Percentiles rank a stretch among this genome's conserved stretches.
These are phyloP conservation scores for Phrynocephalus guinanensis DNA, from an alignment of 2,797 vertebrate species.

Conservation along the genomic window DNA sequence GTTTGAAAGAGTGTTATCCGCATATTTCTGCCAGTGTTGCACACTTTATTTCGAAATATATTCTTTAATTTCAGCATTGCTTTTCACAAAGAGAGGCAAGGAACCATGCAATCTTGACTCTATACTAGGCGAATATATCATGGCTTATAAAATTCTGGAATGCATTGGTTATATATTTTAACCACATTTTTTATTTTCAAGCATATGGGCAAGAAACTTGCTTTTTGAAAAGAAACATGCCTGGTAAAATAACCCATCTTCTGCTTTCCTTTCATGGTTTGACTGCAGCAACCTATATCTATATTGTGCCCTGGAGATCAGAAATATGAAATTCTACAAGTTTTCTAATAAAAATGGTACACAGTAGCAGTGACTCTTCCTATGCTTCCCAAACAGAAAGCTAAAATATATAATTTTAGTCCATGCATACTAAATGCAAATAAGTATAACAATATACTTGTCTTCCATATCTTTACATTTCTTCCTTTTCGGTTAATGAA, in stretches of 20 bases:
- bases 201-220: background rate
- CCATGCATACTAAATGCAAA: background rate
- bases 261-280: background rate
- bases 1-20: background rate
- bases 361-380: background rate
- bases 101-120: background rate
- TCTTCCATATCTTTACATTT: background rate
- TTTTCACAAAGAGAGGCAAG: background rate
- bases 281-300: background rate
- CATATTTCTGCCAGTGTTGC: background rate
- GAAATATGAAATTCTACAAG: background rate
- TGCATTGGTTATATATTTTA: background rate
- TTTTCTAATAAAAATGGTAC: background rate
- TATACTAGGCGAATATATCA: background rate
- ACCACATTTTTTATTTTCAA: background rate
- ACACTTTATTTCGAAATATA: background rate
- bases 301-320: background rate
- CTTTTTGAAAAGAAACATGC: background rate
- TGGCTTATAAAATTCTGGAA: background rate
- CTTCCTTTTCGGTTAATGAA: background rate
- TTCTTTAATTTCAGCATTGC: background rate
- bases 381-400: background rate
- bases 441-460: too few species aligned
- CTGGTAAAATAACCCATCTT: background rate
- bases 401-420: background rate